These are phyloP conservation scores for Pterophyllum scalare DNA, from an alignment of 2,113 vertebrate genomes.

Conservation along the genomic window DNA sequence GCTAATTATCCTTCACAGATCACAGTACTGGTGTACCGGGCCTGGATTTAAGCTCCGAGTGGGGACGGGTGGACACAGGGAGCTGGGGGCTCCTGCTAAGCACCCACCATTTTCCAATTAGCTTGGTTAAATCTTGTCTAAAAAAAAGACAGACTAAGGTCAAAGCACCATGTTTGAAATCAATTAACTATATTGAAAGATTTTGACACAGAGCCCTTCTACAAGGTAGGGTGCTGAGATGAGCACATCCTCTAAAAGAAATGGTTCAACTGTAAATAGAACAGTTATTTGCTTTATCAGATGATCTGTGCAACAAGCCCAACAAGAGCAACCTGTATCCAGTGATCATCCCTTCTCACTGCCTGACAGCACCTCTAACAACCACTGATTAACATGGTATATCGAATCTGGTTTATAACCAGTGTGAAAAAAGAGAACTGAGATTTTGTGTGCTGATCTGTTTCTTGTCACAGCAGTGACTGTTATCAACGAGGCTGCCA, in stretches of 20 bases:
- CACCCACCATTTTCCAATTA: neutral
- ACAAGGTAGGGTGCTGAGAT: neutral
- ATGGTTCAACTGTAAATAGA: fast-evolving
- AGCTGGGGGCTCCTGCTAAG: neutral
- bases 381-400: neutral
- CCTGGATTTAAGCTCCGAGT: neutral
- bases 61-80: neutral
- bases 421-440: neutral
- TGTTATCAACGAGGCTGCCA: too few species aligned
- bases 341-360: neutral
- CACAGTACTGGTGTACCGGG: neutral
- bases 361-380: neutral
- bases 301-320: neutral
- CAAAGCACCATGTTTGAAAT: neutral
- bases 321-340: neutral
- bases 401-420: fast-evolving
- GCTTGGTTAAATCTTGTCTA: neutral
- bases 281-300: neutral
- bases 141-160: neutral
- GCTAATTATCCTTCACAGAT: neutral
- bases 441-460: neutral
- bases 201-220: neutral
- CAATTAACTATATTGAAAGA: neutral
- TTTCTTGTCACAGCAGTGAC: neutral
- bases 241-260: neutral